phyloP scores from a whole-genome alignment of 2,888 invertebrate species.

The Chouioia cunea region DNA sequence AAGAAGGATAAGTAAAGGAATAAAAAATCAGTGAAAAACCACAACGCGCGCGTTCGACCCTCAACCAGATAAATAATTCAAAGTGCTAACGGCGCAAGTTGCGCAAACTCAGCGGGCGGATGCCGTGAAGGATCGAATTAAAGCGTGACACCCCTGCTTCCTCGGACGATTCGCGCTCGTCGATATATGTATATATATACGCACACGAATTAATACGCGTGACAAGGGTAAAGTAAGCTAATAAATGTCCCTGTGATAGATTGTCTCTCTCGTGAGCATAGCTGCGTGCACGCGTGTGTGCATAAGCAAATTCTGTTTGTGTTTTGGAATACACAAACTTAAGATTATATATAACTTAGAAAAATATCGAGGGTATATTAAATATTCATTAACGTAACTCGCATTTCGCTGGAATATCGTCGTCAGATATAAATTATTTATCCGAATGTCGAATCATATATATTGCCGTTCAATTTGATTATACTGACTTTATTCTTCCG shows the following conservation, averaged over 20 bases:
- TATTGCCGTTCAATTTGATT: too few relatives aligned
- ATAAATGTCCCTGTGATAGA: constrained; percentile 47
- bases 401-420: too few relatives aligned
- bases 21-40: too few relatives aligned
- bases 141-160: constrained; percentile 55
- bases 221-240: constrained; percentile 46
- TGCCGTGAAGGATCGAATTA: constrained; percentile 64
- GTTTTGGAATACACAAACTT: too few relatives aligned
- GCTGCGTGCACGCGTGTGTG: background rate
- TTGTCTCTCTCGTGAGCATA: constrained; percentile 28
- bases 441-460: too few relatives aligned
- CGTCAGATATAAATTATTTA: too few relatives aligned
- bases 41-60: background rate
- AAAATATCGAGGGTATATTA: too few relatives aligned
- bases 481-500: too few relatives aligned
- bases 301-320: too few relatives aligned
- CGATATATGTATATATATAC: background rate
- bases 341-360: too few relatives aligned
- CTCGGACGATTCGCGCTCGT: constrained; percentile 30
- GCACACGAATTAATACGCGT: constrained; percentile 42
- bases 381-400: too few relatives aligned
- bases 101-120: constrained; percentile 1
- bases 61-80: constrained; percentile 35
- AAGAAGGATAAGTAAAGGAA: too few relatives aligned
- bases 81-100: constrained; percentile 3